A percentile compares a stretch with the other conserved stretches of the same genome.
phyloP scores from a whole-genome alignment of 2,113 vertebrate genomes.

The Gulo gulo region DNA sequence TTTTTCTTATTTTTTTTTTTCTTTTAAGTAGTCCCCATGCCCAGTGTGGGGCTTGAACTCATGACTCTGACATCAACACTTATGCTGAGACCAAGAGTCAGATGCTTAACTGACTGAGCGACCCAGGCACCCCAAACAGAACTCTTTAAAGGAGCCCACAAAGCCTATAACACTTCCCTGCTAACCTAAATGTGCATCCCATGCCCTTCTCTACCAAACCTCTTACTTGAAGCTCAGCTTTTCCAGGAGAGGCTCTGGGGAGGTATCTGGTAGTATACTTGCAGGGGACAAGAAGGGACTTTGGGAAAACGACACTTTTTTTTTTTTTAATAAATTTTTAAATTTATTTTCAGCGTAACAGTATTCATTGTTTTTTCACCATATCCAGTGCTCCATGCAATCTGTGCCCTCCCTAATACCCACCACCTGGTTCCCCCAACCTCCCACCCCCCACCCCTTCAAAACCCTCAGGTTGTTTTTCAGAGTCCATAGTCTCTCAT shows the following conservation, averaged over 20 bases:
- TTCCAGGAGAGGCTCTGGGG: neutral
- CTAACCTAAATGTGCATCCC: neutral
- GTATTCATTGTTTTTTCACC: no score
- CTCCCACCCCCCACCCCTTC: no score
- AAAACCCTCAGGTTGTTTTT: no score
- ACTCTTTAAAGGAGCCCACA: neutral
- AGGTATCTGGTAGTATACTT: neutral
- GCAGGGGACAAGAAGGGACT: neutral
- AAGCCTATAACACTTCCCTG: neutral
- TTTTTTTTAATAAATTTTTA: no score
- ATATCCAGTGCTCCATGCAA: no score
- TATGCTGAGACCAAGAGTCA: neutral
- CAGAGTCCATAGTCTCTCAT: no score
- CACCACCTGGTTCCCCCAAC: no score
- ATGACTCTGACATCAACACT: neutral
- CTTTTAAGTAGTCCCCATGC: neutral
- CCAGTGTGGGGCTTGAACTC: neutral
- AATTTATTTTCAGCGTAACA: no score
- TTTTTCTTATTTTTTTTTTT: neutral
- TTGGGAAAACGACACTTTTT: neutral
- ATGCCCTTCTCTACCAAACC: neutral
- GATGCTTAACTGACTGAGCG: neutral
- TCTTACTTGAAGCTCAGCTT: neutral
- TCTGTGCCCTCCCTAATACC: no score
- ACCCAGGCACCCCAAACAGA: neutral